Evolutionary conservation across 2,888 invertebrate species (phyloP).

Genomic region (Ceratothoa steindachneri): DNA sequence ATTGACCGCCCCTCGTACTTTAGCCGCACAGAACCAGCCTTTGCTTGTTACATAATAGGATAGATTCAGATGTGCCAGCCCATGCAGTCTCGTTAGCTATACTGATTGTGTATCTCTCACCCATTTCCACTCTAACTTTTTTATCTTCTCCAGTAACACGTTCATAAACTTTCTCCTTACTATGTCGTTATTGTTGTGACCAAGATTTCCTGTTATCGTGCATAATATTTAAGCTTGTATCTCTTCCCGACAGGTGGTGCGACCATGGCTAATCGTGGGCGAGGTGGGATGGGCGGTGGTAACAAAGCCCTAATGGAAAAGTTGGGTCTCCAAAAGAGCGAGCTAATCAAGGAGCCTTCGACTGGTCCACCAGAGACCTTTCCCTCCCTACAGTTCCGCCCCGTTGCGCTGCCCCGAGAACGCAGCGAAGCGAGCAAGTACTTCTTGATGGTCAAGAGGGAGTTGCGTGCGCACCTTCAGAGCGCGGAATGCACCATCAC

Average conservation of each 20-base stretch:
- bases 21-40: too few species aligned
- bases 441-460: slow-evolving; percentile 33
- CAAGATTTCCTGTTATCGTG: too few species aligned
- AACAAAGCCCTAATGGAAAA: not conserved
- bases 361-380: slow-evolving; percentile 35
- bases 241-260: not conserved
- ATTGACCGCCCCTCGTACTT: too few species aligned
- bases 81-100: too few species aligned
- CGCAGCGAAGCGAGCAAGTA: slow-evolving; percentile 24
- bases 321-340: not conserved
- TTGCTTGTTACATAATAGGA: too few species aligned
- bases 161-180: too few species aligned
- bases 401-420: slow-evolving; percentile 27
- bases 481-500: slow-evolving; percentile 36
- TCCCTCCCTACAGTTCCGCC: slow-evolving; percentile 33
- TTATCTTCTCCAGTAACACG: too few species aligned
- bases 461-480: slow-evolving; percentile 32
- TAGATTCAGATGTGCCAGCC: too few species aligned
- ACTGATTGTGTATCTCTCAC: too few species aligned
- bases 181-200: too few species aligned
- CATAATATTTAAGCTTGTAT: too few species aligned
- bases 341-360: not conserved
- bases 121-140: too few species aligned
- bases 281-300: not conserved
- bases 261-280: not conserved